phyloP scores from a whole-genome alignment of 53 echinoderm and acorn worm genomes.

The Stichopus horrens region DNA sequence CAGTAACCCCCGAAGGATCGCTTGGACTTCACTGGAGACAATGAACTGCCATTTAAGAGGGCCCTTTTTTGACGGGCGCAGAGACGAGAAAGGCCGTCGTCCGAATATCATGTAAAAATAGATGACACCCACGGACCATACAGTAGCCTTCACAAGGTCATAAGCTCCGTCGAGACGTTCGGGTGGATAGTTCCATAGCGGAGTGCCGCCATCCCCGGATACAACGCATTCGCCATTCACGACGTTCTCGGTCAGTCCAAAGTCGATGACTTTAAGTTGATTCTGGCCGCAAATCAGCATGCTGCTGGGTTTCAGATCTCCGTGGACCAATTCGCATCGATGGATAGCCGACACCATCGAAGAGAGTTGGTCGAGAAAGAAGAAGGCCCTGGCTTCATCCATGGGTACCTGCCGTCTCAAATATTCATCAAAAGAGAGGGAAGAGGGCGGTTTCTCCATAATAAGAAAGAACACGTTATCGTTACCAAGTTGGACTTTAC shows the following conservation, averaged over 20 bases:
- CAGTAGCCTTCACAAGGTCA: constrained; percentile 26
- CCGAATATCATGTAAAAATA: constrained; percentile 19
- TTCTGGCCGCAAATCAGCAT: background rate
- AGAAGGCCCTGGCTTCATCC: background rate
- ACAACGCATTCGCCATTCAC: background rate
- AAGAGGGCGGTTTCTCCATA: constrained; percentile 8
- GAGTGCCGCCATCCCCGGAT: background rate
- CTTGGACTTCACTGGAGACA: background rate
- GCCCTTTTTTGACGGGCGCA: background rate
- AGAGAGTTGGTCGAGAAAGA: background rate
- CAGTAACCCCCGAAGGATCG: background rate
- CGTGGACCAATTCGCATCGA: constrained; percentile 3
- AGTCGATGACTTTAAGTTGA: constrained; percentile 11
- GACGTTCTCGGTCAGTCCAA: background rate
- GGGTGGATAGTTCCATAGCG: constrained; percentile 1
- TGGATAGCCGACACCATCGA: constrained; percentile 26
- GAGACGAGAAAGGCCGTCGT: background rate
- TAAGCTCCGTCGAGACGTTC: background rate
- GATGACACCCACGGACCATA: constrained; percentile 21
- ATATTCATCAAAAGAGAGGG: background rate
- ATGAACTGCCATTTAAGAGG: background rate
- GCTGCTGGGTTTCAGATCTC: constrained; percentile 6
- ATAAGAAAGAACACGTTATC: constrained; percentile 9
- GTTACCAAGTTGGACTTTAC: background rate
- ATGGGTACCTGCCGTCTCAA: background rate